A percentile compares a stretch with the other conserved stretches of the same genome.
Conservation (phyloP, 2,888 invertebrate genomes). For the Calephelis perditalis region DNA sequence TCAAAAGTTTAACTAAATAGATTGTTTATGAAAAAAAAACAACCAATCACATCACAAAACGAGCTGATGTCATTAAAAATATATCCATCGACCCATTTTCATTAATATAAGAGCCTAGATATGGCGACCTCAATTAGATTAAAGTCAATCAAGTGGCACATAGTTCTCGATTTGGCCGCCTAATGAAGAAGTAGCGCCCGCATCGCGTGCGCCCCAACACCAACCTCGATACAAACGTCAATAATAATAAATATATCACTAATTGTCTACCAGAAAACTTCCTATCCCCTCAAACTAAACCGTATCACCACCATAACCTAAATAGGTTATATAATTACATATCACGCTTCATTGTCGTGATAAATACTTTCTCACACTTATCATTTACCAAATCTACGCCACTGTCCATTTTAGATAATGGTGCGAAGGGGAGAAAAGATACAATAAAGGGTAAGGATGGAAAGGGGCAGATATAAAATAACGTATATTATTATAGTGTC, state of each 20-base stretch:
- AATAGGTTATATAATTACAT: slow-evolving; percentile 75
- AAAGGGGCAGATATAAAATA: slow-evolving; percentile 63
- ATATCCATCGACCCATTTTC: slow-evolving; percentile 18
- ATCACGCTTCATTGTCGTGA: slow-evolving; percentile 76
- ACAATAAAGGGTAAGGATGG: slow-evolving; percentile 35
- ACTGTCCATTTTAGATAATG: slow-evolving; percentile 78
- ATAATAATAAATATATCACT: slow-evolving; percentile 68
- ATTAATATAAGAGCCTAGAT: slow-evolving; percentile 26
- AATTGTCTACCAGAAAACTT: slow-evolving; percentile 36
- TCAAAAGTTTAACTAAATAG: too few species aligned
- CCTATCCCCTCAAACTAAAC: slow-evolving; percentile 34
- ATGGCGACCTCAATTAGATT: slow-evolving; percentile 32
- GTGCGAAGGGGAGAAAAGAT: slow-evolving; percentile 55
- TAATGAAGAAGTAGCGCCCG: slow-evolving; percentile 51
- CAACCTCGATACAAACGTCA: slow-evolving; percentile 43
- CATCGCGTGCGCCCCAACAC: slow-evolving; percentile 51
- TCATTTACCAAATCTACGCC: slow-evolving; percentile 78
- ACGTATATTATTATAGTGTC: slow-evolving; percentile 78
- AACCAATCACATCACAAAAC: slow-evolving; percentile 2
- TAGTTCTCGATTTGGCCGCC: slow-evolving; percentile 39
- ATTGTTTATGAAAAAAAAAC: background rate
- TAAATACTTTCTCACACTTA: slow-evolving; percentile 79
- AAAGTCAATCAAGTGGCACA: slow-evolving; percentile 49
- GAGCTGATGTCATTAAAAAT: slow-evolving; percentile 17
- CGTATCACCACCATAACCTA: slow-evolving; percentile 56